Evolutionary conservation across 2,888 invertebrate species (phyloP), one percentile per base, ranked within the genome.

Genomic region (Teleiodes luculella): DNA sequence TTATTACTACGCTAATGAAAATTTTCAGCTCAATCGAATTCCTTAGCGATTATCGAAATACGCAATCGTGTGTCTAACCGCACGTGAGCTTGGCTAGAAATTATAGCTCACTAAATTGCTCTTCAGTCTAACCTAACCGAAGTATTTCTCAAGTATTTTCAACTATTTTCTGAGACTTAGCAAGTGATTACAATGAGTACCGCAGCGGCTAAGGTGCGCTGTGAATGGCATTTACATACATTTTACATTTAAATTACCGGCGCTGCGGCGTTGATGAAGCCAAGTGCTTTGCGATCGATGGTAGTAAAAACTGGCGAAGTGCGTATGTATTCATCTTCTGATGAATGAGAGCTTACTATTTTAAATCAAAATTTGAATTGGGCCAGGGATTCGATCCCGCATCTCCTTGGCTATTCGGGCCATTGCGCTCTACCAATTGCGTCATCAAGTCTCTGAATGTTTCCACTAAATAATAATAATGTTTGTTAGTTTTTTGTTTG

Each of bases 181-280:
- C 24, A 24, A 24, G 24, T 24, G 24, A 24, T 24, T 24, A 24
- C 41, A 24, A 24, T 3, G 24, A 24, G 24, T 6, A 24, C 24
- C 24, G 24, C 24, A 24, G 24, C 6, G 3, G 24, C 3, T 71
- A 63, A 78, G 73, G 78, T 78, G 80, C 24, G 6, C 24, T 24
- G 24, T 62, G 72, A 80, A 74, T 69, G 59, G 59, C 63, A 80
- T 83, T 80, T 72, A 65, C 83, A 83, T 83, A 80, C 65, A 80
- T 79, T 79, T 74, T 51, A 76, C 74, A 83, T 83, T 82, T 77
- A 80, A 82, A 82, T 80, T 75, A 75, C 67, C 10, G 33, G 18
- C 14, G 61, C 61, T 60, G 62, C 61, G 57, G 10, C 2, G 35
- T 8, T 35, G 35, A 35, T 10, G n/a, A 35, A 11, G 35, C 10